Base-by-base conservation (phyloP, 2,797 vertebrate genomes). In the Mionectes olivaceus region DNA sequence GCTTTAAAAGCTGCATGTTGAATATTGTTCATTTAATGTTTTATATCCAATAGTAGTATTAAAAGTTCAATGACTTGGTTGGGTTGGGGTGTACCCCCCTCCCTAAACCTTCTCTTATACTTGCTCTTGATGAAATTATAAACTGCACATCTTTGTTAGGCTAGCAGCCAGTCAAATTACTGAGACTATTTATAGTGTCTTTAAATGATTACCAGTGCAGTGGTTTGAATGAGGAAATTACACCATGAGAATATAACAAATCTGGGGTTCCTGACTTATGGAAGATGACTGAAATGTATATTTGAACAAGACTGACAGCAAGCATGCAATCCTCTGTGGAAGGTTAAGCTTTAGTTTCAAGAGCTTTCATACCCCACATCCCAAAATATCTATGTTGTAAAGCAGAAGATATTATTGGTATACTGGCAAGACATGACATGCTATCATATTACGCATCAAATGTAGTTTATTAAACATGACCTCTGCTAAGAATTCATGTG, bases 221-320 rank as follows among this genome's bases (percentile, higher is more conserved):
- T 17, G 13, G 44, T 46, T 52, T 70, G 33, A 84, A 80, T 49
- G 14, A 83, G 41, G 41, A 85, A 83, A 55, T 56, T 19, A 59
- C 28, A 56, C 11, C 33, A 53, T 0, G 0, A 17, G 23, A 16
- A 33, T 13, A 32, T 55, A 79, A 64, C 19, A 55, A 75, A 61
- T 28, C 27, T 39, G 25, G 9, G 18, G 19, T 28, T 85, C 41
- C 33, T 9, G 4, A 32, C 8, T 52, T 83, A 19, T 0, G 2
- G 68, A 77, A 85, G 23, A 41, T 19, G 13, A 44, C 13, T 67
- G 39, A 91, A 80, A 74, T 9, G 5, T 23, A 5, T n/a, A 18
- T 44, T 65, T 75, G n/a, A 78, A 65, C 25, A 15, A 37, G 15
- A 79, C 12, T 21, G 35, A 47, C 28, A 83, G 56, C 8, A 43